Evolutionary conservation across 2,113 vertebrate species (phyloP).

Genomic region (Centropristis striata): DNA sequence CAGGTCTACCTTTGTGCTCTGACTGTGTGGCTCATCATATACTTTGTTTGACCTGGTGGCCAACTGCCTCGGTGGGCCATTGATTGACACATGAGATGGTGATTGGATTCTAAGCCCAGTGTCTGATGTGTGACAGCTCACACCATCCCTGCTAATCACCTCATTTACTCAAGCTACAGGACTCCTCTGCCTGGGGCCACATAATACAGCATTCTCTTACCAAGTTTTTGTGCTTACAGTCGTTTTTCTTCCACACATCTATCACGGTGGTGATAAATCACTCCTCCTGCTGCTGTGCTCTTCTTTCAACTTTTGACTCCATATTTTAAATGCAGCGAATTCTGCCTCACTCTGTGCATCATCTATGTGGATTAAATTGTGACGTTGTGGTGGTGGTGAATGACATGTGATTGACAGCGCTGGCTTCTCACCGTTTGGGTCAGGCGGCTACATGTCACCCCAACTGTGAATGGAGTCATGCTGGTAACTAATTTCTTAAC

Average conservation of each 20-base stretch:
- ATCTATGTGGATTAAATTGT: constrained; percentile 54
- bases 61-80: constrained; percentile 63
- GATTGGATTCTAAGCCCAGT: constrained; percentile 69
- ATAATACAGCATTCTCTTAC: constrained; percentile 48
- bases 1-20: constrained; percentile 12
- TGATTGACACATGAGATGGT: constrained; percentile 78
- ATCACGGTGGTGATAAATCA: neutral
- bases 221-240: constrained; percentile 1
- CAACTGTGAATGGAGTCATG: constrained; percentile 36
- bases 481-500: constrained; percentile 68
- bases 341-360: neutral
- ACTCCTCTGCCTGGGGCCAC: constrained; percentile 65
- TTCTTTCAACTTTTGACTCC: constrained; percentile 41
- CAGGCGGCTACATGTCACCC: constrained; percentile 61
- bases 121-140: constrained; percentile 77
- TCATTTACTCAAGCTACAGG: constrained; percentile 76
- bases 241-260: constrained; percentile 12
- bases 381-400: constrained; percentile 18
- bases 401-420: constrained; percentile 75
- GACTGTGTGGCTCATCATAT: constrained; percentile 21
- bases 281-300: constrained; percentile 12
- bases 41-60: constrained; percentile 72
- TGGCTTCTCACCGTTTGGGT: constrained; percentile 53
- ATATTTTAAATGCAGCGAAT: constrained; percentile 25
- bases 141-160: constrained; percentile 80